A percentile compares a stretch with the other conserved stretches of the same genome.
phyloP scores from a whole-genome alignment of 2,797 vertebrate genomes.

The Enteromius trimaculatus region DNA sequence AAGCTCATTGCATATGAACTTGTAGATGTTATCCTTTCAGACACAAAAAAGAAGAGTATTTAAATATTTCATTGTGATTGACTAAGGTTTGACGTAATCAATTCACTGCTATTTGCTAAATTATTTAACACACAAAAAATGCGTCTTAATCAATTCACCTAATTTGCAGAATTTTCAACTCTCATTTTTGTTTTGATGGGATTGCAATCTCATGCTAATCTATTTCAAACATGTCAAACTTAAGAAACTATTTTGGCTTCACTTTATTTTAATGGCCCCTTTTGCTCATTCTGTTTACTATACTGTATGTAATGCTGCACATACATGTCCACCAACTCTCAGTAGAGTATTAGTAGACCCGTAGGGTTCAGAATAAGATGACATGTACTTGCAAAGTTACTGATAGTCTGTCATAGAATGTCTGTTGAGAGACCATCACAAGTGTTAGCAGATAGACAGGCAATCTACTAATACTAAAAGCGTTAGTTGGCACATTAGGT shows the following conservation, averaged over 20 bases:
- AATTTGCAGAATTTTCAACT: no score
- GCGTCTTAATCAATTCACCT: no score
- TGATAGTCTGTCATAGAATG: not conserved
- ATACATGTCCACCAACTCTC: not conserved
- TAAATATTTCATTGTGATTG: no score
- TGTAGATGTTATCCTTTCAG: no score
- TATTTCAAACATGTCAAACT: not conserved
- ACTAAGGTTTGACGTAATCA: no score
- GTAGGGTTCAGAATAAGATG: not conserved
- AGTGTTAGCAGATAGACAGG: not conserved
- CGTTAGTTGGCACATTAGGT: no score
- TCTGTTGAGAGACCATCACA: not conserved
- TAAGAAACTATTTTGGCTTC: not conserved
- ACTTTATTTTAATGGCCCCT: no score
- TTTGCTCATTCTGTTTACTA: not conserved
- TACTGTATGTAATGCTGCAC: not conserved
- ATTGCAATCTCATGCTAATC: not conserved
- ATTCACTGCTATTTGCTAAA: no score
- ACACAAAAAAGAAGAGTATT: no score
- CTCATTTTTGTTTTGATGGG: no score
- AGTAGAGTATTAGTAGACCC: not conserved
- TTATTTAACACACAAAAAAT: no score
- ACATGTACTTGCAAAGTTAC: not conserved
- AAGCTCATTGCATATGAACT: no score
- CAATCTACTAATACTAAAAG: not conserved